phyloP scores from a whole-genome alignment of 2,797 vertebrate genomes.

The Channallabes apus region DNA sequence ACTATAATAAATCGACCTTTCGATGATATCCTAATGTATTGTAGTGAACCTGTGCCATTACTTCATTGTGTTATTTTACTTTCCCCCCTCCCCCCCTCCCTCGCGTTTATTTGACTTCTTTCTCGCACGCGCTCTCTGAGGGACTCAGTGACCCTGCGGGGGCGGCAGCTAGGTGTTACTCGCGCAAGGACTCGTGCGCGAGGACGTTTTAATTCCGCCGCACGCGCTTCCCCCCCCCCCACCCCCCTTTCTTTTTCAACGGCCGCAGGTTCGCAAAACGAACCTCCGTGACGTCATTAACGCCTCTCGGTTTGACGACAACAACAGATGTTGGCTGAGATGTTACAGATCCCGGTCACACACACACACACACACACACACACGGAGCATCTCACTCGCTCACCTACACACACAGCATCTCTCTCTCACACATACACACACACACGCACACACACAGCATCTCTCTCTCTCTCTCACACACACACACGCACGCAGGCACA shows the following conservation, averaged over 20 bases:
- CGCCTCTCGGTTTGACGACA: neutral
- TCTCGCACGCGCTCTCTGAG: neutral
- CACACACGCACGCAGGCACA: neutral
- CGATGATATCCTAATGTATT: no score
- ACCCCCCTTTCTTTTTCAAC: neutral
- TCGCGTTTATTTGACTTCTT: neutral
- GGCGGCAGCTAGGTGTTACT: neutral
- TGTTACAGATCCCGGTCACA: neutral
- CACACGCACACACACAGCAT: neutral
- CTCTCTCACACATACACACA: neutral
- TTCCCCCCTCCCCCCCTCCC: neutral
- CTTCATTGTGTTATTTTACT: no score
- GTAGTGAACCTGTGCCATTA: no score
- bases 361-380: neutral
- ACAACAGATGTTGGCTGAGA: neutral
- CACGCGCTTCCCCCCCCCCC: no score
- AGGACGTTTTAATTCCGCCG: neutral
- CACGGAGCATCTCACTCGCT: no score
- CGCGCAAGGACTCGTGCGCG: neutral
- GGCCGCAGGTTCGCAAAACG: neutral
- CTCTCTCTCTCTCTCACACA: neutral
- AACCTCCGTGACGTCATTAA: conserved; percentile 16
- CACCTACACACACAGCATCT: no score
- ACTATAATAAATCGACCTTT: no score
- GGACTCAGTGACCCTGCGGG: neutral